phyloP scores from a whole-genome alignment of 2,888 invertebrate genomes.

The Mythimna lalbum region DNA sequence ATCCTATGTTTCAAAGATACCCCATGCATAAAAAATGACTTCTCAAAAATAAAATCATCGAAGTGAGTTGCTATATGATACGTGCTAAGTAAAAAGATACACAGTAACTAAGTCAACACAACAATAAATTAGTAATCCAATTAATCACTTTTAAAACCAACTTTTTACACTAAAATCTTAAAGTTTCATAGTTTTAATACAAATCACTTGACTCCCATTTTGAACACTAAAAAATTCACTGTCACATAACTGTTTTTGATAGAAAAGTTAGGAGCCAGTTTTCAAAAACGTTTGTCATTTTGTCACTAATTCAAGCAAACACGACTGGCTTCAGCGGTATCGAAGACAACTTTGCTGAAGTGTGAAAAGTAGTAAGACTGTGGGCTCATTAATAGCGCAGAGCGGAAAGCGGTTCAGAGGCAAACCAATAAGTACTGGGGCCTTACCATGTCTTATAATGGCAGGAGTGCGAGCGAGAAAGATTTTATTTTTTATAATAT shows the following conservation, averaged over 20 bases:
- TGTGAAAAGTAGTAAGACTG: slow-evolving; percentile 40
- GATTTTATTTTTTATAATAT: no score
- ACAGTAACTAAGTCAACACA: not conserved
- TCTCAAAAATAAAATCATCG: not conserved
- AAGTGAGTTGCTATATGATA: not conserved
- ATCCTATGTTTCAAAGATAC: not conserved
- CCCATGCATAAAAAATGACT: no score
- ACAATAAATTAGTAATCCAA: slow-evolving; percentile 31
- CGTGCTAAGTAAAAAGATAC: not conserved
- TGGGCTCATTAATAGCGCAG: slow-evolving; percentile 11
- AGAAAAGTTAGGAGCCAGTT: slow-evolving; percentile 12
- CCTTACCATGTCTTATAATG: no score
- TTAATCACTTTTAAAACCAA: slow-evolving; percentile 24
- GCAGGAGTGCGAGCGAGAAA: no score
- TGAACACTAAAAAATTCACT: slow-evolving; percentile 25
- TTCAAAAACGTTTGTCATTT: slow-evolving; percentile 38
- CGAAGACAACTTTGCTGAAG: slow-evolving; percentile 57
- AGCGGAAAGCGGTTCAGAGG: slow-evolving; percentile 8
- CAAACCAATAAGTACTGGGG: no score
- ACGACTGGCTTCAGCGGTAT: slow-evolving; percentile 48
- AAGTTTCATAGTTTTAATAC: slow-evolving; percentile 28
- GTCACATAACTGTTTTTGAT: slow-evolving; percentile 45
- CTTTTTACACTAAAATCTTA: not conserved
- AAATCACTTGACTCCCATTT: slow-evolving; percentile 20
- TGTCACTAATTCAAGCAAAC: slow-evolving; percentile 40